These are phyloP conservation scores for Andrena camellia DNA, from an alignment of 2,888 invertebrate species.

Conservation along the genomic window DNA sequence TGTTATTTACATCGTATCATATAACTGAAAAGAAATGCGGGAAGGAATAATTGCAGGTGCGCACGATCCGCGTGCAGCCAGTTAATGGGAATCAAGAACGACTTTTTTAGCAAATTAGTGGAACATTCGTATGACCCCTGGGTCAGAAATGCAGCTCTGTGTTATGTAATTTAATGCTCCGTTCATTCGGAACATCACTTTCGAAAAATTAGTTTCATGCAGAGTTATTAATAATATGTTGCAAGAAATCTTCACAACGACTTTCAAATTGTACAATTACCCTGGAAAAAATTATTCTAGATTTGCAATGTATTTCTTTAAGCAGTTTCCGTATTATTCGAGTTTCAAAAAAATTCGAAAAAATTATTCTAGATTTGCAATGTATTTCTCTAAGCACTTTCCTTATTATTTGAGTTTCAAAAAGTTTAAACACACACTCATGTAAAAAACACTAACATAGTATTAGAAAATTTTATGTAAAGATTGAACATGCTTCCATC, in stretches of 20 bases:
- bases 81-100: background rate
- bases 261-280: background rate
- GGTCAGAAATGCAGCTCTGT: background rate
- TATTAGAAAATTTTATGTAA: background rate
- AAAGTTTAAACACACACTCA: too few species aligned
- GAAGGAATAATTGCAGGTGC: background rate
- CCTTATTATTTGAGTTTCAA: too few species aligned
- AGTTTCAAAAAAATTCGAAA: background rate
- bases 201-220: background rate
- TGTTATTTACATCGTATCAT: slow-evolving; percentile 38
- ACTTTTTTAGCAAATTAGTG: slow-evolving; percentile 10
- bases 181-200: too few species aligned
- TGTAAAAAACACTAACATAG: too few species aligned
- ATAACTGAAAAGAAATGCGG: background rate
- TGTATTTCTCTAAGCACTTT: too few species aligned
- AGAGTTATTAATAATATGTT: background rate
- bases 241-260: background rate
- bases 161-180: slow-evolving; percentile 1
- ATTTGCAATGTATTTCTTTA: background rate
- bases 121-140: background rate
- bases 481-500: too few species aligned
- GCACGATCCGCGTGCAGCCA: background rate
- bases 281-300: background rate
- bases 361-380: background rate
- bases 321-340: too few species aligned